Percentiles rank a stretch among this genome's conserved stretches.
phyloP scores from a whole-genome alignment of 2,113 vertebrate genomes.

The Eclectus roratus region DNA sequence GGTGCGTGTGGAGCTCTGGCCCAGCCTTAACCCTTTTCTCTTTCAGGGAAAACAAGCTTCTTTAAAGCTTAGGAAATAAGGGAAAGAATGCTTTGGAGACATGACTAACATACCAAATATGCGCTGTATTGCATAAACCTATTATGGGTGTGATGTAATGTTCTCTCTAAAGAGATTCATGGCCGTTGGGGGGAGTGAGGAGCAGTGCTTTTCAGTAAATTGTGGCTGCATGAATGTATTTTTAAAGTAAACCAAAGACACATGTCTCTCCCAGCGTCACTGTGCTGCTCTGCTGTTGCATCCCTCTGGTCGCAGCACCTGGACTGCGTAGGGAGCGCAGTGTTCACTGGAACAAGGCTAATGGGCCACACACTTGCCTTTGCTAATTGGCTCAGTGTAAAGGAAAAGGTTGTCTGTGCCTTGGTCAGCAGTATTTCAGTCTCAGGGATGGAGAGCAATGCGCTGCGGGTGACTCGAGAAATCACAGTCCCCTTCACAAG shows the following conservation, averaged over 20 bases:
- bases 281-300: background rate
- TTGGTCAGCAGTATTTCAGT: background rate
- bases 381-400: conserved; percentile 73
- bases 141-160: conserved; percentile 52
- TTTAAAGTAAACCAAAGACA: background rate
- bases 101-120: conserved; percentile 14
- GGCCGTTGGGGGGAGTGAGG: conserved; percentile 36
- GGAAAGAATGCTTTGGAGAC: conserved; percentile 21
- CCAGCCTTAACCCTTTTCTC: conserved; percentile 9
- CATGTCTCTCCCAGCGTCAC: background rate
- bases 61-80: conserved; percentile 34
- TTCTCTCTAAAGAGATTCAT: conserved; percentile 62
- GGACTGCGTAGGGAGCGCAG: background rate
- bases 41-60: conserved; percentile 2
- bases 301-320: background rate
- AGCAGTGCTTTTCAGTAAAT: conserved; percentile 13
- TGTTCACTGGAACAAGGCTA: conserved; percentile 21
- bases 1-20: background rate
- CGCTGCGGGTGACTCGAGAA: background rate
- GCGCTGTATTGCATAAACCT: conserved; percentile 33
- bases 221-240: conserved; percentile 25
- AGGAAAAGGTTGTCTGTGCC: conserved; percentile 9
- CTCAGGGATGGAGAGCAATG: background rate
- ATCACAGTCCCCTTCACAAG: background rate
- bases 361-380: conserved; percentile 73